Base-by-base conservation (phyloP, 2,888 invertebrate species). In the Hybos culiciformis region DNA sequence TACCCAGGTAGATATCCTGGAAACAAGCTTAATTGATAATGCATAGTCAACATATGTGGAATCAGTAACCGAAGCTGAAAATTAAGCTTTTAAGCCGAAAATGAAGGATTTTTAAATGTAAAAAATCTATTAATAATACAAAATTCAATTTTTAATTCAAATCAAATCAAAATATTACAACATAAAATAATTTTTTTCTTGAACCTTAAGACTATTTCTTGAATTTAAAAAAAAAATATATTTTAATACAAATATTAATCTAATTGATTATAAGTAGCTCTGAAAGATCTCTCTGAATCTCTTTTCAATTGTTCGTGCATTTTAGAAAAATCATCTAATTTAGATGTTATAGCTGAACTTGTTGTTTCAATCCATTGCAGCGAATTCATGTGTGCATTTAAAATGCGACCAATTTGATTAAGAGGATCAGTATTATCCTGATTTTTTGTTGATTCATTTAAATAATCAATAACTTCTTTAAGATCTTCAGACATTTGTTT, bases 321-420 rank as follows among this genome's bases (percentile, higher is more conserved):
- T 48, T 83, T 82, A 18, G 81, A 77, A 20, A 92, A 74, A 43
- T 87, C 83, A 55, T 91, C 88, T 39, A 91, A 70, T 54, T 83
- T 83, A 19, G 79, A 77, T 17, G 79, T 77, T 29, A 92, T 78
- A 48, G 80, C 73, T 0, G 79, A 75, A 5, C 88, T 82, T 43
- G 85, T 84, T 50, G 82, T 78, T 60, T 94, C 93, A 33, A 96
- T 78, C 92, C 92, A 94, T 54, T 93, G 90, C 59, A 96, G 72
- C 0, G 92, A 91, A 37, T 90, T 91, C 83, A 93, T 93, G 61
- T 96, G 96, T 0, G 93, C 91, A 68, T 93, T 94, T 4, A 96
- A 69, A 49, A 96, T 93, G 51, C 87, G 84, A 2, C 90, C 84
- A 51, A 96, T 87, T 69, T 93, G 92, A 8, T 85, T 82, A 38